Base-by-base conservation (phyloP, 1,140 invertebrate species). In the Lordiphosa clarofinis region DNA sequence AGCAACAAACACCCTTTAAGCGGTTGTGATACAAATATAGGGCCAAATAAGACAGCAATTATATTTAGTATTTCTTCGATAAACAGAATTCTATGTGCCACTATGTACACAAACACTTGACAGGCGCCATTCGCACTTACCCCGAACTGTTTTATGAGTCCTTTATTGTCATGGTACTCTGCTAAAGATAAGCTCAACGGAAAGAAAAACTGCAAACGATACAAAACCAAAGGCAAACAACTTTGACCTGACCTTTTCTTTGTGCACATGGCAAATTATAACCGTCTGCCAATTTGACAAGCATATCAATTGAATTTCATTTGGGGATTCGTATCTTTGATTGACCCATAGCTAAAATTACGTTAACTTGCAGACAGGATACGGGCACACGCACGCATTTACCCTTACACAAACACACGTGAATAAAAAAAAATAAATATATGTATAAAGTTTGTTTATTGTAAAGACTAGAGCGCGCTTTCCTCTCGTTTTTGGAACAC, bases 281-380 rank as follows among this genome's bases (percentile, higher is more conserved):
- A 61, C 60, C 50, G 74, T 78, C 73, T 76, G 68, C 57, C 73
- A 64, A 72, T 78, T 76, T 56, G 68, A 72, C 73, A 72, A 46
- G 59, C 73, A 62, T 73, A 79, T 78, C 69, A 79, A 79, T 79
- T 73, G 74, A 70, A 65, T 73, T 73, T 60, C 61, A 47, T 56
- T 59, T 55, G 40, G 28, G 44, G 48, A 57, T 46, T 61, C 12
- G 38, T 52, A 37, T 39, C 15, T 28, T 59, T 78, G 72, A 68
- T 64, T 76, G 74, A 62, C 72, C 66, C 47, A 56, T 33, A 62
- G 57, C 43, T 46, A 39, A 59, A 62, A 36, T 47, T 24, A 46
- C 43, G 36, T 53, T 56, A 40, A 52, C 36, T 9, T 7, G 48
- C 54, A 52, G 31, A 46, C 47, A 52, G 31, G 35, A 44, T 39